Base-by-base conservation (phyloP, 1,140 invertebrate genomes). In the Drosophila biarmipes region DNA sequence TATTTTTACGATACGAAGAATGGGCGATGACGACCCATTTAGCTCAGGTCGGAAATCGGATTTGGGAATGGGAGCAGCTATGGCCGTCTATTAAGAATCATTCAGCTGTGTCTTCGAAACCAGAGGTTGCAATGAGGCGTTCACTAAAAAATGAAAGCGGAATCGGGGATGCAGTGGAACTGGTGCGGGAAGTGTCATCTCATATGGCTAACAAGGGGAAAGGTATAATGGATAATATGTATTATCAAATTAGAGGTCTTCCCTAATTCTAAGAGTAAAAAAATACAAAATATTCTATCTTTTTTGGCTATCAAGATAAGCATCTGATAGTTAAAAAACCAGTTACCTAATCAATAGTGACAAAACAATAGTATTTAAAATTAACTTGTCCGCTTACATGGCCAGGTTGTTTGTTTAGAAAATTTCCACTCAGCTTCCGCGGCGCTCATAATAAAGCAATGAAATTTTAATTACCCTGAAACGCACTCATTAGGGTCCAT, bases 1-100 rank as follows among this genome's bases (percentile, higher is more conserved):
- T 89, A 89, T 89, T 89, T 87, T 89, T 89, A 89, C 85, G 67
- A 76, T 68, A 58, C 66, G 17, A 35, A 46, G 31, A 68, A 66
- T 54, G 40, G 69, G 75, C 38, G 42, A 55, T 49, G 72, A 64
- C 81, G 81, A 87, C 81, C 82, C 73, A 81, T 81, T 78, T 87
- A 78, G 61, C 69, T 86, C 78, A 81, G 73, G 82, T 86, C 73
- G 82, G 63, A 61, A 64, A 52, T 67, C 63, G 34, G 27, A 48
- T 21, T 48, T 29, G 77, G 45, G 54, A 86, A 55, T 64, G 81
- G 53, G 73, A 58, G 59, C 74, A 27, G 29, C 42, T 51, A 42
- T 35, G 37, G 10, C 40, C 15, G 56, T 51, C 80, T 85, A 77
- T 85, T 69, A 68, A 64, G 62, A 63, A 52, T 34, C 67, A 29